Base-by-base conservation (phyloP, 2,888 invertebrate species). In the Drosophila emarginata region DNA sequence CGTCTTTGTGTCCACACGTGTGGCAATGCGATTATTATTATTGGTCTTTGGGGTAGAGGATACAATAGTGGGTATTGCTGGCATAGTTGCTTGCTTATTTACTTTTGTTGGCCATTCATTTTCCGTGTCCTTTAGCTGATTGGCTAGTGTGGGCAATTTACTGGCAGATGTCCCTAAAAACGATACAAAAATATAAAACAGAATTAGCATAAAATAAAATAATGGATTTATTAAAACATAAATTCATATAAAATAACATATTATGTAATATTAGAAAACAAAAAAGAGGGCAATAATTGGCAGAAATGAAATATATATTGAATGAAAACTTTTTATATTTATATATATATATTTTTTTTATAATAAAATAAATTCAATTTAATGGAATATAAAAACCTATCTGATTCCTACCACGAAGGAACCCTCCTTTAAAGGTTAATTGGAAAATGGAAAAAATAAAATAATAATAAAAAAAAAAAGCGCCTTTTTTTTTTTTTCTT, bases 1-100 rank as follows among this genome's bases (percentile, higher is more conserved):
- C 2, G 80, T 78, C 28, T 82, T 84, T 1, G 81, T 63, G 61
- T 82, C 82, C 12, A 79, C 65, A 1, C 82, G 84, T 45, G 88
- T 91, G 63, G 91, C 91, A 54, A 90, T 86, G 2, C 91, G 91
- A 72, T 91, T 91, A 62, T 59, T 69, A 51, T 80, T 77, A 23
- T 87, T 89, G 0, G 53, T 64, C 9, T 68, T 39, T 14, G 54
- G 40, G 5, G 54, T 6, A 5, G 67, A 23, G 11, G 54, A 21
- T 12, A 60, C 58, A 4, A 65, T 56, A 0, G 80, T n/a, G 2
- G 68, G 28, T 15, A 56, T 81, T 18, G 78, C 74, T 0, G 81
- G 80, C 1, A 45, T 9, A 7, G 83, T 80, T 5, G 74, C 70
- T 2, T 80, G 75, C n/a, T 85, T 84, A 1, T 83, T 83, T 0